Percentiles rank a stretch among this genome's conserved stretches.
phyloP scores from a whole-genome alignment of 23 tunicate species.

The Diplosoma virens region DNA sequence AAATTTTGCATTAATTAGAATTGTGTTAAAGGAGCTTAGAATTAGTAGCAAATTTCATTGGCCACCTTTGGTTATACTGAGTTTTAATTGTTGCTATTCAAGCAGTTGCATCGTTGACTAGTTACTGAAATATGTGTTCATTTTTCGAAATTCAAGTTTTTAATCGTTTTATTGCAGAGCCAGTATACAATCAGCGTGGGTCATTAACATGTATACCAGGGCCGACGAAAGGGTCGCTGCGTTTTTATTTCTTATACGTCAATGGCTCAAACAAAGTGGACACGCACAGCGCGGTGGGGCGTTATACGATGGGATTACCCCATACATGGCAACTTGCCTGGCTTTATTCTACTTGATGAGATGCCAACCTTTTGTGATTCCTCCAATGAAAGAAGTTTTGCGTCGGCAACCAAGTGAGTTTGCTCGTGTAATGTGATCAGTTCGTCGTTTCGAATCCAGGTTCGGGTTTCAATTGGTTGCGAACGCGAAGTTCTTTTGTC shows the following conservation, averaged over 20 bases:
- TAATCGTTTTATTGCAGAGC: no score
- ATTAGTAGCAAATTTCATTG: background rate
- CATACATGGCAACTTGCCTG: conserved; percentile 48
- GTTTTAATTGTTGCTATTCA: no score
- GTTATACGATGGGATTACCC: conserved; percentile 27
- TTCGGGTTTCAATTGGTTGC: background rate
- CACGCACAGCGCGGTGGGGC: conserved; percentile 6
- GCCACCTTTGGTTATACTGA: no score
- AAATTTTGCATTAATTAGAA: no score
- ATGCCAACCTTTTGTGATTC: conserved; percentile 23
- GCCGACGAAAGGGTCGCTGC: conserved; percentile 41
- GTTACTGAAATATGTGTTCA: no score
- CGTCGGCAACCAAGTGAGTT: background rate
- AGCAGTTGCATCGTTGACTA: no score
- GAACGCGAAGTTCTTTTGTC: no score
- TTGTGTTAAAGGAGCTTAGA: background rate
- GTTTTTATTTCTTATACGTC: conserved; percentile 20
- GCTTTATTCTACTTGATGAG: conserved; percentile 55
- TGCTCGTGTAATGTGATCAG: no score
- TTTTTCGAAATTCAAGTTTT: no score
- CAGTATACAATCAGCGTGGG: conserved; percentile 14
- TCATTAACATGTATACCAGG: conserved; percentile 22
- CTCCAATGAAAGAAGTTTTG: conserved; percentile 15
- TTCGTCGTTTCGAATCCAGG: background rate
- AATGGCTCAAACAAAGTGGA: conserved; percentile 24